Percentiles rank a stretch among this genome's conserved stretches.
These are phyloP conservation scores for Cataglyphis altisquamis DNA, from an alignment of 2,888 invertebrate genomes.

Conservation along the genomic window DNA sequence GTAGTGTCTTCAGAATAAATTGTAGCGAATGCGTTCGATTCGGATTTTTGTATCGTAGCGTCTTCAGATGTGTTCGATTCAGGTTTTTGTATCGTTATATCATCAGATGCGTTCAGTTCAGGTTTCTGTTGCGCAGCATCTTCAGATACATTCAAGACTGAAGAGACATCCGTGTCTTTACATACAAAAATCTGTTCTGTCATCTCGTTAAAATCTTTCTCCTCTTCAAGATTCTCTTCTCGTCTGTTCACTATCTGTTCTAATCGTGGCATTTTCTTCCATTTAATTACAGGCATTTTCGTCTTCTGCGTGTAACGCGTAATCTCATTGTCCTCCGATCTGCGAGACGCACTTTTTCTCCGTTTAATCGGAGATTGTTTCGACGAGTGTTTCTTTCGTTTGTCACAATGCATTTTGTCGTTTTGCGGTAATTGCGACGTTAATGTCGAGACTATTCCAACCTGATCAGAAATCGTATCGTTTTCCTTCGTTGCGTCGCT, in stretches of 20 bases:
- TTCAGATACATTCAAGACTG: neutral
- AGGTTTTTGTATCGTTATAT: neutral
- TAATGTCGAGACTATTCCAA: conserved; percentile 47
- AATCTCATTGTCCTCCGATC: conserved; percentile 58
- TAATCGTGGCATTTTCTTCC: conserved; percentile 46
- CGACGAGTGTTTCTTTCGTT: conserved; percentile 52
- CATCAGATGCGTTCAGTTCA: neutral
- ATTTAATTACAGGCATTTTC: conserved; percentile 36
- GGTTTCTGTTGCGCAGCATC: neutral
- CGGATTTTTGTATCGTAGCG: neutral
- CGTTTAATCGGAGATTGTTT: conserved; percentile 46
- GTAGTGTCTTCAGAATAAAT: neutral
- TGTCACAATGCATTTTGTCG: conserved; percentile 42
- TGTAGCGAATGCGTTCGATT: neutral
- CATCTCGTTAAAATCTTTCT: neutral
- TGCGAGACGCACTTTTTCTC: conserved; percentile 18
- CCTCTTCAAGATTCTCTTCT: neutral
- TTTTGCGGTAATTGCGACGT: conserved; percentile 61
- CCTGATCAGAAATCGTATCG: neutral
- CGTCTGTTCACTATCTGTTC: conserved; percentile 36
- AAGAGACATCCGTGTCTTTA: neutral
- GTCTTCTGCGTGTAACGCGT: neutral
- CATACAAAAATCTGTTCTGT: neutral
- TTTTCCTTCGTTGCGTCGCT: neutral
- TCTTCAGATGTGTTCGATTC: neutral